Evolutionary conservation across 2,113 vertebrate genomes (phyloP).

Genomic region (Neomonachus schauinslandi): DNA sequence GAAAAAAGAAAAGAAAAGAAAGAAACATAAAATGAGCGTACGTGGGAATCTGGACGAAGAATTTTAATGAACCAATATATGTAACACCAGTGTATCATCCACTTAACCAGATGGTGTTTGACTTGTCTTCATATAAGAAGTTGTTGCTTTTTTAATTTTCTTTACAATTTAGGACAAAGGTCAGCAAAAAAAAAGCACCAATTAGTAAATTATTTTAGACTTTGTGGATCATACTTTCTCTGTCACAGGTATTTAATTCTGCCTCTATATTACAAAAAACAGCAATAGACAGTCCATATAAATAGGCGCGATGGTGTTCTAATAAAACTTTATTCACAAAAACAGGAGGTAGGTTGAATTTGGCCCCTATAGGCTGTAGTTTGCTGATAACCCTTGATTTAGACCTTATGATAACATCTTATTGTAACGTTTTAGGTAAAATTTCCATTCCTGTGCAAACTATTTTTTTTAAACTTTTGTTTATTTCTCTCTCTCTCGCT

Average conservation of each 20-base stretch:
- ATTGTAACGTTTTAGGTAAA: not conserved
- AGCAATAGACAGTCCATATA: not conserved
- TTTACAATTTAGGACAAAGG: not conserved
- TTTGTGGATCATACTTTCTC: not conserved
- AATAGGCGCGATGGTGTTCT: not conserved
- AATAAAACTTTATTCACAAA: constrained; percentile 10
- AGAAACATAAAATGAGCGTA: not conserved
- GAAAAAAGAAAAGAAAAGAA: not conserved
- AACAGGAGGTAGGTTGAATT: not conserved
- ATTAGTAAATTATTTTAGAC: not conserved
- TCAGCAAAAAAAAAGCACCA: not conserved
- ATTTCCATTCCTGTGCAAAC: not conserved
- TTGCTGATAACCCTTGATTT: not conserved
- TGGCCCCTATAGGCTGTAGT: not conserved
- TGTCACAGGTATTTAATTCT: not conserved
- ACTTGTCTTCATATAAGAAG: not conserved
- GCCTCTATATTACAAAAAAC: not conserved
- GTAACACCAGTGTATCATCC: not conserved
- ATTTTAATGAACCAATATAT: not conserved
- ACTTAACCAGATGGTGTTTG: not conserved
- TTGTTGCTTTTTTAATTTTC: not conserved
- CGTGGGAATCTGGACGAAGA: not conserved
- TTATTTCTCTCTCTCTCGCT: not conserved
- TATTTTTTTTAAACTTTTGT: not conserved
- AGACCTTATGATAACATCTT: not conserved